Conservation (phyloP, 2,797 vertebrate species). For the Buphagus erythrorhynchus region DNA sequence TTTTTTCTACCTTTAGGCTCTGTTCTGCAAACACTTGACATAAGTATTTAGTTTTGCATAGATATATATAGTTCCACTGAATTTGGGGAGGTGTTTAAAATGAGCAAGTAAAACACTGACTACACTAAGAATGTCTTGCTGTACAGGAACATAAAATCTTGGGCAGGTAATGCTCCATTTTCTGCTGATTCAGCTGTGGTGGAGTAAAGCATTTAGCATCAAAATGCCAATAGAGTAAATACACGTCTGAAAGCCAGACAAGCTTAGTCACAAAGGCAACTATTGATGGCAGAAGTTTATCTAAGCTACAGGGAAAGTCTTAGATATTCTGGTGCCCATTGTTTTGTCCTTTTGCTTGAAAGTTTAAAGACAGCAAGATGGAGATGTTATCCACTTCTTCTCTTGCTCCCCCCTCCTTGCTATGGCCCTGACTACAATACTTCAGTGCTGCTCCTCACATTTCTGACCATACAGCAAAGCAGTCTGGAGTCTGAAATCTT, state of each 20-base stretch:
- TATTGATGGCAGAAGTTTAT: background rate
- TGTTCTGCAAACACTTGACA: constrained; percentile 12
- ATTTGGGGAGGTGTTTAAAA: background rate
- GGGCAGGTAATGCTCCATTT: background rate
- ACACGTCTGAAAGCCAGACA: background rate
- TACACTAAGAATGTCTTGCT: background rate
- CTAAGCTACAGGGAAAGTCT: background rate
- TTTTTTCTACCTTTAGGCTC: constrained; percentile 9
- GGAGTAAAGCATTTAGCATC: background rate
- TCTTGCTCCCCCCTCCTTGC: background rate
- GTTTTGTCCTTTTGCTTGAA: background rate
- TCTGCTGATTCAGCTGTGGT: background rate
- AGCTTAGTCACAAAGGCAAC: background rate
- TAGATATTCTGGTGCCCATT: background rate
- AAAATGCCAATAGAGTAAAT: background rate
- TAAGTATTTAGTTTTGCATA: constrained; percentile 28
- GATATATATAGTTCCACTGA: background rate
- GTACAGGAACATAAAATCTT: background rate
- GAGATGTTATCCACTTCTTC: background rate
- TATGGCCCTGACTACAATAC: accelerated
- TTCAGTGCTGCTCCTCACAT: background rate
- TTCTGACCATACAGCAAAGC: background rate
- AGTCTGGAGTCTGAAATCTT: background rate
- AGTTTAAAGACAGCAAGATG: background rate
- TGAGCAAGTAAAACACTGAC: background rate